Evolutionary conservation across 2,113 vertebrate species (phyloP).

Genomic region (Taxidea taxus): DNA sequence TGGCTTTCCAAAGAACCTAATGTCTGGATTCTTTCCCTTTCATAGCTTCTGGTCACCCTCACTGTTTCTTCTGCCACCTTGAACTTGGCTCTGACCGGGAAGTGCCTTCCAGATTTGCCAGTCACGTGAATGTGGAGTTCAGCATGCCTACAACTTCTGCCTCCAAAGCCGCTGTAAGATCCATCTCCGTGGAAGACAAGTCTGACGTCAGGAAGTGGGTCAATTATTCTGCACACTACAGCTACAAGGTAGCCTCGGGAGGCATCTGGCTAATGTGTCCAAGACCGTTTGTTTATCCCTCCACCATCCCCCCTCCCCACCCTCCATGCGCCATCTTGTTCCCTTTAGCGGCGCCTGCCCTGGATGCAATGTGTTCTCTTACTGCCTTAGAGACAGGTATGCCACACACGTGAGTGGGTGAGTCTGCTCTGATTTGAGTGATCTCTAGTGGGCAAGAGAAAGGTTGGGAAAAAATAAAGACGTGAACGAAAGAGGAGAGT

Average conservation of each 20-base stretch:
- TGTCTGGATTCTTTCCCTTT: slow-evolving; percentile 52
- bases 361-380: not conserved
- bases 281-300: not conserved
- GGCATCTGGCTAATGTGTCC: not conserved
- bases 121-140: slow-evolving; percentile 88
- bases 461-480: not conserved
- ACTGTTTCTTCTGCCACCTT: slow-evolving; percentile 93
- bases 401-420: not conserved
- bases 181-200: slow-evolving; percentile 89
- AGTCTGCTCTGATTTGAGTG: not conserved
- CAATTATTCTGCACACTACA: slow-evolving; percentile 92
- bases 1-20: not conserved
- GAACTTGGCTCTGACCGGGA: slow-evolving; percentile 93
- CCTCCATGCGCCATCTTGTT: not conserved
- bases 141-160: slow-evolving; percentile 91
- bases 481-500: not conserved
- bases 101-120: slow-evolving; percentile 88
- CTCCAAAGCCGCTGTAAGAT: slow-evolving; percentile 87
- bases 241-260: slow-evolving; percentile 87
- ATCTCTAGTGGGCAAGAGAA: not conserved
- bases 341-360: not conserved
- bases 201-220: slow-evolving; percentile 90
- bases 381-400: not conserved
- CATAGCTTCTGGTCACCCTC: slow-evolving; percentile 89
- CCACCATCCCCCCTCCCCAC: no score